A percentile compares a stretch with the other conserved stretches of the same genome.
phyloP scores from a whole-genome alignment of 2,797 vertebrate species.

The Micropoecilia bifurca region DNA sequence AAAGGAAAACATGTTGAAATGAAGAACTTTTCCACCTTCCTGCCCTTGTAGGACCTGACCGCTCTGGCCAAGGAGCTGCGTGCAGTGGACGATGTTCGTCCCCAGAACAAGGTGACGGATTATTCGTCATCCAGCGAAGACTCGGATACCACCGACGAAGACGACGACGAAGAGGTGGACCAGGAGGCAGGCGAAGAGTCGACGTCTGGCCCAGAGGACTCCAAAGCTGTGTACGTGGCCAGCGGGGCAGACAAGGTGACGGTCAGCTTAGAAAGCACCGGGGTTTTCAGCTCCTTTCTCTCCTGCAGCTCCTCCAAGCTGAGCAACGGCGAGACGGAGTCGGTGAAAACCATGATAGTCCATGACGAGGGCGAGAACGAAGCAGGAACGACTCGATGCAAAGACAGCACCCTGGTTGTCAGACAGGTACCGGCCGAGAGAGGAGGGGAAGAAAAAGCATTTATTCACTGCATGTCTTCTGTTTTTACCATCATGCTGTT shows the following conservation, averaged over 20 bases:
- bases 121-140: constrained; percentile 98
- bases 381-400: constrained; percentile 91
- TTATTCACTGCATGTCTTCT: neutral
- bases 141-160: constrained; percentile 96
- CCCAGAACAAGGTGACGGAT: constrained; percentile 95
- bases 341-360: constrained; percentile 95
- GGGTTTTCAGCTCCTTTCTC: neutral
- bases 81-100: constrained; percentile 93
- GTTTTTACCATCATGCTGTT: neutral
- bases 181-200: constrained; percentile 95
- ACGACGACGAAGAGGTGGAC: constrained; percentile 96
- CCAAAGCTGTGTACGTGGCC: constrained; percentile 86
- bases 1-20: neutral
- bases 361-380: constrained; percentile 94
- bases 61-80: constrained; percentile 95
- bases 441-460: neutral
- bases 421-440: constrained; percentile 86
- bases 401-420: constrained; percentile 96
- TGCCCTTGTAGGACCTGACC: constrained; percentile 89
- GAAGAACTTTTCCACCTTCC: constrained; percentile 18
- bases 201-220: constrained; percentile 93
- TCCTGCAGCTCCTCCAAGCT: constrained; percentile 82
- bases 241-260: neutral
- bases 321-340: constrained; percentile 96
- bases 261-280: neutral